These are phyloP conservation scores for Antennarius striatus DNA, from an alignment of 2,113 vertebrate species.

Conservation along the genomic window DNA sequence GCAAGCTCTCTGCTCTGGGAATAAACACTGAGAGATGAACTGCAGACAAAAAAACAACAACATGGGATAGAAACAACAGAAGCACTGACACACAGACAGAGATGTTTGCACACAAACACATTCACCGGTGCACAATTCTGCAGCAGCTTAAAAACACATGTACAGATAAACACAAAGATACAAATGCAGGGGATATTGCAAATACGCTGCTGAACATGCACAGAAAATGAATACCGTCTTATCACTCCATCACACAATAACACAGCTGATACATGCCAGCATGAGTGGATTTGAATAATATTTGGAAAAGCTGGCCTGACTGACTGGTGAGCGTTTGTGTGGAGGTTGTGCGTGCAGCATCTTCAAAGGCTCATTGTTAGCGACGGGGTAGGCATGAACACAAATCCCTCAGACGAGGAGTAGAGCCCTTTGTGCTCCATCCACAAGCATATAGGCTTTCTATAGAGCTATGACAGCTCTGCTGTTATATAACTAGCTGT, in stretches of 20 bases:
- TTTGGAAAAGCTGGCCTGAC: slow-evolving; percentile 57
- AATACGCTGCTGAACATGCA: slow-evolving; percentile 10
- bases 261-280: slow-evolving; percentile 36
- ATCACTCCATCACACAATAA: slow-evolving; percentile 16
- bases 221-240: slow-evolving; percentile 15
- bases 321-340: slow-evolving; percentile 47
- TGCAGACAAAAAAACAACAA: slow-evolving; percentile 11
- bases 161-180: not conserved
- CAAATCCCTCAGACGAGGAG: slow-evolving; percentile 47
- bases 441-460: slow-evolving; percentile 39
- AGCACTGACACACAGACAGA: not conserved
- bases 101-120: not conserved
- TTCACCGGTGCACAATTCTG: not conserved
- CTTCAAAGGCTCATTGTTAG: slow-evolving; percentile 62
- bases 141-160: not conserved
- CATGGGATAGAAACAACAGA: slow-evolving; percentile 15
- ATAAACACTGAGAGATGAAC: slow-evolving; percentile 9
- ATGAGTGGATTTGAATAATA: slow-evolving; percentile 49
- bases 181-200: slow-evolving; percentile 6
- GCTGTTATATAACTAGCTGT: slow-evolving; percentile 56
- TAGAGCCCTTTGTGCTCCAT: slow-evolving; percentile 37
- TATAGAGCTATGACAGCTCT: slow-evolving; percentile 45
- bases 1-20: slow-evolving; percentile 8
- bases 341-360: slow-evolving; percentile 41
- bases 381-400: slow-evolving; percentile 42